Evolutionary conservation across 2,113 vertebrate genomes (phyloP).

Genomic region (Engystomops pustulosus): DNA sequence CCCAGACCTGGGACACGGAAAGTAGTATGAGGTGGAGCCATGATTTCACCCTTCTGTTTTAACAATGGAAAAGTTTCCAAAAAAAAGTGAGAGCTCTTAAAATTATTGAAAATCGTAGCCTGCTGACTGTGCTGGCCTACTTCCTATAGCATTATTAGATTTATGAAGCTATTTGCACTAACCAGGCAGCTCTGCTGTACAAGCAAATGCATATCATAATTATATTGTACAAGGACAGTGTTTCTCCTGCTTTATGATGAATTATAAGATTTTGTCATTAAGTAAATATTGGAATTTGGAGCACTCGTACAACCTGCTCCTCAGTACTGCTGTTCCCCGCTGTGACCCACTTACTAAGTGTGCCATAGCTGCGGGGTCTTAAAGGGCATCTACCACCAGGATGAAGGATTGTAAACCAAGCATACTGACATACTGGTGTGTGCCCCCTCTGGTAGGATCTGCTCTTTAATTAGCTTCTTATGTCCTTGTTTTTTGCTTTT

Average conservation of each 20-base stretch:
- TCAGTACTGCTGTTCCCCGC: conserved; percentile 1
- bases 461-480: too few species aligned
- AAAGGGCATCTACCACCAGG: too few species aligned
- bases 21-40: too few species aligned
- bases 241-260: conserved; percentile 17
- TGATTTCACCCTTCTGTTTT: background rate
- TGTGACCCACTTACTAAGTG: conserved; percentile 42
- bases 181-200: conserved; percentile 41
- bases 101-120: conserved; percentile 25
- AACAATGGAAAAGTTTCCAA: conserved; percentile 3
- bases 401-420: too few species aligned
- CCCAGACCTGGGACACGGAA: too few species aligned
- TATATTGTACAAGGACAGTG: conserved; percentile 43
- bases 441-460: too few species aligned
- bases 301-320: conserved; percentile 10
- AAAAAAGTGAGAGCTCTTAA: background rate
- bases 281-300: conserved; percentile 40
- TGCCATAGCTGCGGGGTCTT: background rate
- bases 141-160: conserved; percentile 44
- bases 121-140: conserved; percentile 30
- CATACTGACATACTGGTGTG: too few species aligned
- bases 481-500: too few species aligned
- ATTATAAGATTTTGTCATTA: conserved; percentile 35
- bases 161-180: conserved; percentile 42
- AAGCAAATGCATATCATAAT: conserved; percentile 52